These are phyloP conservation scores for Drosophila lacicola DNA, from an alignment of 2,888 invertebrate genomes.

Conservation along the genomic window DNA sequence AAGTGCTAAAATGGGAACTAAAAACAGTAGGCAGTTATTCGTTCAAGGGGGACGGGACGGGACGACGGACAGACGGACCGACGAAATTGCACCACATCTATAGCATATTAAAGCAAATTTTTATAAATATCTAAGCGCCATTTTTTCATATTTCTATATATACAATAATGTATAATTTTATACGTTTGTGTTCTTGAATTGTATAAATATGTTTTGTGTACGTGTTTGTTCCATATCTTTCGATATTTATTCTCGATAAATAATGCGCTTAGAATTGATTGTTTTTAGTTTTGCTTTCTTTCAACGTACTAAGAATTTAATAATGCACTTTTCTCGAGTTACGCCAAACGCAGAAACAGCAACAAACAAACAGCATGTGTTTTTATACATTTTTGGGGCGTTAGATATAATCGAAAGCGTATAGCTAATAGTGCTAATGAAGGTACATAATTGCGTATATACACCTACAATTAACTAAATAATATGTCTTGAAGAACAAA, in stretches of 20 bases:
- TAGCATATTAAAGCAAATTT: conserved; percentile 30
- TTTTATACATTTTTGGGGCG: conserved; percentile 27
- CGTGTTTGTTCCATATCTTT: conserved; percentile 52
- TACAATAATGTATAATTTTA: conserved; percentile 25
- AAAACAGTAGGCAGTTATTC: conserved; percentile 39
- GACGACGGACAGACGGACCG: conserved; percentile 23
- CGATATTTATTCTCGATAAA: conserved; percentile 52
- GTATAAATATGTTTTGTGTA: conserved; percentile 54
- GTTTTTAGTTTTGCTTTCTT: conserved; percentile 36
- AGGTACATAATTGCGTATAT: conserved; percentile 39
- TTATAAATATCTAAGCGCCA: conserved; percentile 51
- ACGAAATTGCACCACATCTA: conserved; percentile 31
- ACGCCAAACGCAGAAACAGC: conserved; percentile 12
- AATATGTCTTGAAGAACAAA: conserved; percentile 58
- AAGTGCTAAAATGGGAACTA: conserved; percentile 59
- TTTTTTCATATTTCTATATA: conserved; percentile 35
- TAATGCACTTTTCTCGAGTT: conserved; percentile 32
- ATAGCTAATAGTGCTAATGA: conserved; percentile 58
- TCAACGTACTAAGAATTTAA: conserved; percentile 49
- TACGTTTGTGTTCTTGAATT: conserved; percentile 44
- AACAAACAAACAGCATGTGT: conserved; percentile 15
- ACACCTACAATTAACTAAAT: conserved; percentile 43
- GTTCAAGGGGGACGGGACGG: conserved; percentile 15
- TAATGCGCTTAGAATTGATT: conserved; percentile 40
- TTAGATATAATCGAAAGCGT: conserved; percentile 45